A percentile compares a stretch with the other conserved stretches of the same genome.
phyloP scores from a whole-genome alignment of 1,140 invertebrate species.

The Probaryconus sp. region DNA sequence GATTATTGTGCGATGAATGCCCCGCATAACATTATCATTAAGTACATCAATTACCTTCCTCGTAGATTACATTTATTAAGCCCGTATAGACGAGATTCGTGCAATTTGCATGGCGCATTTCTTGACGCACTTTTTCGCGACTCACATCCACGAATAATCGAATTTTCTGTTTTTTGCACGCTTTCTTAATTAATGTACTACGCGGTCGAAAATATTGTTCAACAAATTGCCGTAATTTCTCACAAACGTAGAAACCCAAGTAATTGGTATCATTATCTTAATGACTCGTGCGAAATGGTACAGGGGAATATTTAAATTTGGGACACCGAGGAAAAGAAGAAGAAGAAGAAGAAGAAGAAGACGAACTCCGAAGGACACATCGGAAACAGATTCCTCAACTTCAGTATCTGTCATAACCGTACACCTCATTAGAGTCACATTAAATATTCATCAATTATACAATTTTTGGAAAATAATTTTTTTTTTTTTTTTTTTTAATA shows the following conservation, averaged over 20 bases:
- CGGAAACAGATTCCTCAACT: no score
- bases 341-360: no score
- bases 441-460: no score
- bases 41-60: constrained; percentile 53
- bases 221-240: no score
- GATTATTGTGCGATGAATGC: constrained; percentile 59
- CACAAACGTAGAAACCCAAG: no score
- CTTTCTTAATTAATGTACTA: not conserved
- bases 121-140: constrained; percentile 13
- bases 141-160: constrained; percentile 29
- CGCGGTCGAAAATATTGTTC: not conserved
- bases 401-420: no score
- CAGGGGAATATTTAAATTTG: constrained; percentile 13
- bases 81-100: constrained; percentile 8
- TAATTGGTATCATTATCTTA: constrained; percentile 48
- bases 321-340: no score
- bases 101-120: constrained; percentile 56
- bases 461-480: no score
- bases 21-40: constrained; percentile 57
- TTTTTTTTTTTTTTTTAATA: no score
- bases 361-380: no score
- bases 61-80: constrained; percentile 58
- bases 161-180: constrained; percentile 11
- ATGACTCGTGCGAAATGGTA: no score
- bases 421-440: no score